phyloP scores from a whole-genome alignment of 2,888 invertebrate species.

The Microchrysa polita region DNA sequence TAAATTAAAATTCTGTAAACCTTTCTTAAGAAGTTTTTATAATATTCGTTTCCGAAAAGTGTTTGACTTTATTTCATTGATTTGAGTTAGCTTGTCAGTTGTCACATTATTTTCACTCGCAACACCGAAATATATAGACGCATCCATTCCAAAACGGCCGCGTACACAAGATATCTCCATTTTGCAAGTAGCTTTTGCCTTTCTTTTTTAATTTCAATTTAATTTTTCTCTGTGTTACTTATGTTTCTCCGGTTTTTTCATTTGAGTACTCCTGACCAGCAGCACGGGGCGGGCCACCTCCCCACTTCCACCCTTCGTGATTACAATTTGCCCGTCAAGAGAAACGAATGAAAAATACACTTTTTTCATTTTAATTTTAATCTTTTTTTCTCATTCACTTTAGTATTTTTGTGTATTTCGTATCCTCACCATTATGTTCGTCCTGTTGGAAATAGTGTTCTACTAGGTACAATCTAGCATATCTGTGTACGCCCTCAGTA shows the following conservation, averaged over 20 bases:
- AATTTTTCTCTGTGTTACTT: slow-evolving; percentile 43
- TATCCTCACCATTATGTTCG: neutral
- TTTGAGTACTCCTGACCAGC: too few species aligned
- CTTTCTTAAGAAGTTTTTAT: too few species aligned
- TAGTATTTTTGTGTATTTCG: neutral
- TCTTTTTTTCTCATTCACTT: slow-evolving; percentile 23
- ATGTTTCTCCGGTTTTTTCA: slow-evolving; percentile 15
- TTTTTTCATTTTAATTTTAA: slow-evolving; percentile 39
- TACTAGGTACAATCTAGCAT: too few species aligned
- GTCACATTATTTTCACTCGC: too few species aligned
- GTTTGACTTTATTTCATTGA: too few species aligned
- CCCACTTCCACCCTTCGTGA: neutral
- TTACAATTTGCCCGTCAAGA: slow-evolving; percentile 9
- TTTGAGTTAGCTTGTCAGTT: too few species aligned
- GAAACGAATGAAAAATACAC: slow-evolving; percentile 33
- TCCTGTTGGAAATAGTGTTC: neutral
- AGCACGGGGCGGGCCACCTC: neutral
- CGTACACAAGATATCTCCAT: too few species aligned
- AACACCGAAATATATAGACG: too few species aligned
- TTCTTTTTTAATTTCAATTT: slow-evolving; percentile 42
- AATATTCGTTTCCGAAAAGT: too few species aligned
- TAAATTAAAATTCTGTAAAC: too few species aligned
- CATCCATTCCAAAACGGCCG: neutral
- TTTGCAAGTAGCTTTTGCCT: neutral
- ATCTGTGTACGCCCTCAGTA: too few species aligned